These are phyloP conservation scores for Ptychadena robeensis DNA, from an alignment of 2,797 vertebrate species.

Conservation along the genomic window DNA sequence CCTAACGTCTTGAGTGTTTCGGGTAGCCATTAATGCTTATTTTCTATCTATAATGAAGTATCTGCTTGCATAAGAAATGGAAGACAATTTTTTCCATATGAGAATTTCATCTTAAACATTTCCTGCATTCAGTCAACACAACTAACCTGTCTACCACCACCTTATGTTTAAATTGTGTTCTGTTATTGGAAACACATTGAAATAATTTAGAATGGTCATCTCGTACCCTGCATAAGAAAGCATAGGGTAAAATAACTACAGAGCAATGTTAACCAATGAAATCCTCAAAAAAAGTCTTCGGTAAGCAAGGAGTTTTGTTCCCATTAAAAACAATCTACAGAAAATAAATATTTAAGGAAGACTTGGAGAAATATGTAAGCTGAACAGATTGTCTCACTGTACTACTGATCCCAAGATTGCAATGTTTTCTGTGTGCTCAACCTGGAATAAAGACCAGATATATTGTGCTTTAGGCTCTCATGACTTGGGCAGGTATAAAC, in stretches of 20 bases:
- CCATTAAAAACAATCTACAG: too few species aligned
- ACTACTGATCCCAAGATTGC: too few species aligned
- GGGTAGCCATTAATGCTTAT: conserved; percentile 11
- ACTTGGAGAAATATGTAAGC: too few species aligned
- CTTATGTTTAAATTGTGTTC: conserved; percentile 11
- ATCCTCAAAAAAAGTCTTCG: too few species aligned
- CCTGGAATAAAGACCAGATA: too few species aligned
- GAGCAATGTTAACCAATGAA: too few species aligned
- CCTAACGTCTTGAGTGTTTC: conserved; percentile 17
- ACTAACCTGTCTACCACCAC: conserved; percentile 1
- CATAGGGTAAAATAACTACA: not conserved
- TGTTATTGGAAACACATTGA: conserved; percentile 11
- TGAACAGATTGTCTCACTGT: too few species aligned
- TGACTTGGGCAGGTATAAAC: too few species aligned
- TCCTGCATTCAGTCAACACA: conserved; percentile 1
- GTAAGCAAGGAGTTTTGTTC: too few species aligned
- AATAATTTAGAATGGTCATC: not conserved
- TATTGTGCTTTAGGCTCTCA: too few species aligned
- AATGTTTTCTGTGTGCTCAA: too few species aligned
- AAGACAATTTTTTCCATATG: conserved; percentile 9
- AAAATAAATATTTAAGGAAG: too few species aligned
- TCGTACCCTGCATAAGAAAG: not conserved
- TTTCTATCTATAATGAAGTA: conserved; percentile 13
- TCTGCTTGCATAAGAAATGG: not conserved
- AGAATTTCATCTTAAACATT: not conserved